Evolutionary conservation across 2,113 vertebrate species (phyloP).

Genomic region (Mus spicilegus): DNA sequence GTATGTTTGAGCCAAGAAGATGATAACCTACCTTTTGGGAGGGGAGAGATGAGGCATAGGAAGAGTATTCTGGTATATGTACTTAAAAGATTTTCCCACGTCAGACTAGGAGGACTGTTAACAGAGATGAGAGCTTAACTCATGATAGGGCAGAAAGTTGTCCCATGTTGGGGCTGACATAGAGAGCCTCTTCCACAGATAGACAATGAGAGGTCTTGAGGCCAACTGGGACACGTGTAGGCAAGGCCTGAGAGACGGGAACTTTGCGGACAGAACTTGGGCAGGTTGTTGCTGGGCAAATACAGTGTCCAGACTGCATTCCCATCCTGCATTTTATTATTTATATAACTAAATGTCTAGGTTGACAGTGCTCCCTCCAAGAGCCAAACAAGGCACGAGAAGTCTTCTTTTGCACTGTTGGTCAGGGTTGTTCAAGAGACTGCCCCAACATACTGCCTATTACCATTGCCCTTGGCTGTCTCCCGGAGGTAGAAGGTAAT

Average conservation of each 20-base stretch:
- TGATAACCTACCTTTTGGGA: rapidly evolving
- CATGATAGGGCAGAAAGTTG: rapidly evolving
- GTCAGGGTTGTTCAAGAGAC: not conserved
- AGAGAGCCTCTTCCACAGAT: rapidly evolving
- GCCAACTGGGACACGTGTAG: rapidly evolving
- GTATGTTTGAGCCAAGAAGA: not conserved
- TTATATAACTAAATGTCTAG: not conserved
- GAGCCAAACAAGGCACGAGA: not conserved
- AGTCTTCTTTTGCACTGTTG: not conserved
- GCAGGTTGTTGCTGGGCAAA: rapidly evolving
- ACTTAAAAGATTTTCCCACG: not conserved
- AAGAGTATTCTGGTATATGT: not conserved
- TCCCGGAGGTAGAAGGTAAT: not conserved
- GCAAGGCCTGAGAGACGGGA: rapidly evolving
- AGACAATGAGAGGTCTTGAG: rapidly evolving
- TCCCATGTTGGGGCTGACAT: rapidly evolving
- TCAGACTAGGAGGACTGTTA: not conserved
- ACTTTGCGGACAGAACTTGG: not conserved
- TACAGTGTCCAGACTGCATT: rapidly evolving
- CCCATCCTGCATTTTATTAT: rapidly evolving
- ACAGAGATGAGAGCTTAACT: not conserved
- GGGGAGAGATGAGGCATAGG: not conserved
- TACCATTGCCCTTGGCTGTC: not conserved
- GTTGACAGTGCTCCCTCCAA: not conserved
- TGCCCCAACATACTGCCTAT: not conserved